Evolutionary conservation across 2,888 invertebrate species (phyloP).

Genomic region (Biston betularia): DNA sequence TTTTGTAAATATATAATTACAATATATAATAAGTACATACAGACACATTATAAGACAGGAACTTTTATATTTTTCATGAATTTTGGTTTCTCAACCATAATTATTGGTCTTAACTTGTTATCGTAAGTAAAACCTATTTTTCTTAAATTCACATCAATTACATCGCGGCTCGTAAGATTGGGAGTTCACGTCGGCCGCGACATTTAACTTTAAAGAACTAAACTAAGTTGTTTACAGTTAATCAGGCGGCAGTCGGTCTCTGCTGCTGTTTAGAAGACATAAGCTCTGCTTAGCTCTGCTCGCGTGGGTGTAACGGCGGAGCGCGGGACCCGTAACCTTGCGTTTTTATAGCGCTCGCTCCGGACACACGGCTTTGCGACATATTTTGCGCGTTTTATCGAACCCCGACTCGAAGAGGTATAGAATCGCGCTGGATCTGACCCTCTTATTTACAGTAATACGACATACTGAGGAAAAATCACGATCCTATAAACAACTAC

Average conservation of each 20-base stretch:
- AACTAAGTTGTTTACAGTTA: slow-evolving; percentile 3
- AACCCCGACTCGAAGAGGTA: slow-evolving; percentile 28
- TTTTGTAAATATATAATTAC: no score
- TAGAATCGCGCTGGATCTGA: slow-evolving; percentile 16
- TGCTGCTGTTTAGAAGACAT: slow-evolving; percentile 2
- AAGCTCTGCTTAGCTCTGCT: slow-evolving; percentile 11
- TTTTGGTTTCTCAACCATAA: no score
- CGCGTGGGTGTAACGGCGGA: background rate
- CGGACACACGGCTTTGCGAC: slow-evolving; percentile 13
- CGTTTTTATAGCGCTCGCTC: slow-evolving; percentile 35
- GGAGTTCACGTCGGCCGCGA: background rate
- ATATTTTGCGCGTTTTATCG: slow-evolving; percentile 35
- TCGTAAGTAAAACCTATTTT: no score
- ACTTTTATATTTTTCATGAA: no score
- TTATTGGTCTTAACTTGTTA: no score
- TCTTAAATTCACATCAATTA: no score
- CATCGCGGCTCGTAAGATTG: background rate
- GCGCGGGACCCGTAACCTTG: slow-evolving; percentile 29
- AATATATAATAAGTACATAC: no score
- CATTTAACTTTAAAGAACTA: background rate
- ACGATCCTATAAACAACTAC: background rate
- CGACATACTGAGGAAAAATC: background rate
- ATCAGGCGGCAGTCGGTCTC: slow-evolving; percentile 8
- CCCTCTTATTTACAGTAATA: slow-evolving; percentile 16
- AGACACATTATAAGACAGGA: no score